These are phyloP conservation scores for Eristalis arbustorum DNA, from an alignment of 2,888 invertebrate species.

Conservation along the genomic window DNA sequence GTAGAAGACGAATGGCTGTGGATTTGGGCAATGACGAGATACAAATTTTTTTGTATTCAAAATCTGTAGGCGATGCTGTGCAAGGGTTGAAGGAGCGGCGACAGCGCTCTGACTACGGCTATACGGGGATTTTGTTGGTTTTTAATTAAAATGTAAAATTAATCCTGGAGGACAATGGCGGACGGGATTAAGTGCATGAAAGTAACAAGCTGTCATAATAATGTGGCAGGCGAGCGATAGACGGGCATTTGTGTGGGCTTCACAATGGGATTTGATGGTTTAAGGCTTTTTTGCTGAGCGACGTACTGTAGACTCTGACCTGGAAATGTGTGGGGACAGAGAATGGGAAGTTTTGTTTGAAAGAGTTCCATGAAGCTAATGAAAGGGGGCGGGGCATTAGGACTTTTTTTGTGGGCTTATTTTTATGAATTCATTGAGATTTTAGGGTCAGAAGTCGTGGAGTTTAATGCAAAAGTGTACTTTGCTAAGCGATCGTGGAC, in stretches of 20 bases:
- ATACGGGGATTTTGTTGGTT: conserved; percentile 54
- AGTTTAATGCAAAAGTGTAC: too few relatives aligned
- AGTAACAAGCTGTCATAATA: conserved; percentile 57
- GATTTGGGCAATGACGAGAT: not conserved
- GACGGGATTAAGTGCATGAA: conserved; percentile 37
- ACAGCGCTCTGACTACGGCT: not conserved
- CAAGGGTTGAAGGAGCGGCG: conserved; percentile 19
- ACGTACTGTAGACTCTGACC: not conserved
- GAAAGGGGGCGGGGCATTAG: not conserved
- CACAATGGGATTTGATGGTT: not conserved
- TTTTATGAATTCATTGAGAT: too few relatives aligned
- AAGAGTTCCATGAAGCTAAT: not conserved
- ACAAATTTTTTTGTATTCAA: not conserved
- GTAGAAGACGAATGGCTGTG: not conserved
- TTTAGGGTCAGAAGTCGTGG: too few relatives aligned
- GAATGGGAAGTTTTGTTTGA: not conserved
- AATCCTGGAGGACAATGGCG: conserved; percentile 43
- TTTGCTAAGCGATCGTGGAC: too few relatives aligned
- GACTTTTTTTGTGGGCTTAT: too few relatives aligned
- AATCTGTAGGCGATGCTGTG: not conserved
- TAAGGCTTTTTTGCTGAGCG: not conserved
- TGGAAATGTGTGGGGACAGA: not conserved
- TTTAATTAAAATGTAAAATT: conserved; percentile 69
- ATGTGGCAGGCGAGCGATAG: conserved; percentile 14
- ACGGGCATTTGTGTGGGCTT: not conserved